These are phyloP conservation scores for Himalopsyche phryganea DNA, from an alignment of 1,140 invertebrate genomes.

Conservation along the genomic window DNA sequence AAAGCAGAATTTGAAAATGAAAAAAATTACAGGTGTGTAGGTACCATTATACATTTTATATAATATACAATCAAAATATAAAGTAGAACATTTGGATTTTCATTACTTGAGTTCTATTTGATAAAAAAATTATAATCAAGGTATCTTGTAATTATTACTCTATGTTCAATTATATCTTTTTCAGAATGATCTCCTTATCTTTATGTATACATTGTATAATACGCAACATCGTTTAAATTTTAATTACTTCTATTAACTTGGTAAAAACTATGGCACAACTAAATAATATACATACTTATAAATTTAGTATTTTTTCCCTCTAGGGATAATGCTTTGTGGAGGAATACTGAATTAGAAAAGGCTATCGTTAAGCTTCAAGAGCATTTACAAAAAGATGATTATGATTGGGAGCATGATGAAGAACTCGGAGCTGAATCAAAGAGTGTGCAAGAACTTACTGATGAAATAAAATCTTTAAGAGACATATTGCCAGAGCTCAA, in stretches of 20 bases:
- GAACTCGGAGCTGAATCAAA: conserved; percentile 41
- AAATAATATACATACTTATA: too few species aligned
- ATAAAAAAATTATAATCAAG: conserved; percentile 10
- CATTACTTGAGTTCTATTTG: conserved; percentile 6
- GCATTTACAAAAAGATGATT: conserved; percentile 44
- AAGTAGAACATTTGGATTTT: conserved; percentile 1
- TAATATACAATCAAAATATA: conserved; percentile 2
- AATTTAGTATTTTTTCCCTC: too few species aligned
- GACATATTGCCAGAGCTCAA: conserved; percentile 44
- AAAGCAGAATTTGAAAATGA: conserved; percentile 51
- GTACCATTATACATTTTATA: background rate
- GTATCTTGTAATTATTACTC: background rate
- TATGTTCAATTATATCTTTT: background rate
- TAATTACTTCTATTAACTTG: too few species aligned
- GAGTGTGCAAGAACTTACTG: conserved; percentile 42
- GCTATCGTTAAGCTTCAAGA: conserved; percentile 48
- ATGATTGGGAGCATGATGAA: conserved; percentile 44
- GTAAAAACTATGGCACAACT: too few species aligned
- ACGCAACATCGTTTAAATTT: too few species aligned
- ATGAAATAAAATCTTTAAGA: conserved; percentile 42
- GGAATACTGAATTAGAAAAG: conserved; percentile 48
- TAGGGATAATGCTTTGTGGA: conserved; percentile 47
- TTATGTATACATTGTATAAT: too few species aligned
- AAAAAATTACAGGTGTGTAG: conserved; percentile 44
- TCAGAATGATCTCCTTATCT: background rate